Evolutionary conservation across 2,888 invertebrate species (phyloP), one percentile per base, ranked within the genome.

Genomic region (Hymenopus coronatus): DNA sequence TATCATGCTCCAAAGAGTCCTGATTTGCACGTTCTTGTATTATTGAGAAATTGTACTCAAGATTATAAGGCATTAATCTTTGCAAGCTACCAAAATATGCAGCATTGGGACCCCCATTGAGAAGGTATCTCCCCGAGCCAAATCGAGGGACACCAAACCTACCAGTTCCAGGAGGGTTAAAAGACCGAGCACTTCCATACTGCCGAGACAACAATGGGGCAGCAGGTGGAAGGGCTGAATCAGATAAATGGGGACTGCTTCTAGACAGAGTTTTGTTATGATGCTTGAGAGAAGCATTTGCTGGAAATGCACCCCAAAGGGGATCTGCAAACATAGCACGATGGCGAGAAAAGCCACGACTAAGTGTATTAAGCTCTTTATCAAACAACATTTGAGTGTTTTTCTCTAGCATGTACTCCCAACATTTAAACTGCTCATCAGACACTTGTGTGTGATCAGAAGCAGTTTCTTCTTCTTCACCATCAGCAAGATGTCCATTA

Each of bases 401-500:
- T 92, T 98, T 97, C 92, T 98, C 98, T 86, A 98, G 93, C 97
- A 98, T 98, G 92, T 98, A 98, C 91, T 98, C 98, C 98, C 98
- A 98, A 92, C 98, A 98, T 92, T 97, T 97, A 92, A 97, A 97
- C 92, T 98, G 98, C 92, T 98, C 98, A 92, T 97, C 98, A 1
- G 97, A 96, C 89, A 96, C 94, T 91, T 92, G 92, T 1, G 91
- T 14, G 95, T 95, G 87, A 70, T 90, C 28, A 92, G 91, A 14
- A 92, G 92, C 8, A 6, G 94, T 94, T 91, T 95, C 95, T 91
- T 95, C 95, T 3, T 93, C 91, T 87, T 92, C 92, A 25, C 91
- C 91, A 81, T 92, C 92, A 6, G 91, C 91, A 81, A 91, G 84
- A 89, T 91, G 90, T 82, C 91, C 91, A 54, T 91, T 91, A 84